Percentiles rank a stretch among this genome's conserved stretches.
phyloP scores from a whole-genome alignment of 2,113 vertebrate species.

The Podocnemis expansa region DNA sequence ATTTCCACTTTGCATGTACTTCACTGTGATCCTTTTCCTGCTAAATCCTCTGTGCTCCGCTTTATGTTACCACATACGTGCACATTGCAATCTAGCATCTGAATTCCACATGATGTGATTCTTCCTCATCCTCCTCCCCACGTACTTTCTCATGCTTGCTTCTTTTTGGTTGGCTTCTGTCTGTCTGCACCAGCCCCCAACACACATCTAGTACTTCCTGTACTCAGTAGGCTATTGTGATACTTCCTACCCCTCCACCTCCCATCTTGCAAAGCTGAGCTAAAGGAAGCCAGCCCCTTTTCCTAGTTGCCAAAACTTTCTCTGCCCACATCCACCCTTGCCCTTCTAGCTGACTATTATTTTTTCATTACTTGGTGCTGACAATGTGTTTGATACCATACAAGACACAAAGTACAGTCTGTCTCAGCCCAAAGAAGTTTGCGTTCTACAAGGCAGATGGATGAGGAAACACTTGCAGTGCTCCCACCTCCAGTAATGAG shows the following conservation, averaged over 20 bases:
- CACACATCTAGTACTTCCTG: neutral
- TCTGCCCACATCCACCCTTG: neutral
- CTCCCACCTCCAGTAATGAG: neutral
- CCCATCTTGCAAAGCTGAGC: neutral
- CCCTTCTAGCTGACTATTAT: conserved; percentile 7
- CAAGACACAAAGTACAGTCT: conserved; percentile 27
- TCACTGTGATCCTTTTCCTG: conserved; percentile 16
- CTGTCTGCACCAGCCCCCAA: neutral
- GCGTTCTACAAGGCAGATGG: neutral
- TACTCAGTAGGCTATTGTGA: neutral
- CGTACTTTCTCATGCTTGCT: neutral
- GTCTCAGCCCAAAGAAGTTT: neutral
- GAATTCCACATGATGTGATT: neutral
- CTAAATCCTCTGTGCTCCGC: conserved; percentile 16
- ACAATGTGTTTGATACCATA: neutral
- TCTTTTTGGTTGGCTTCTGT: neutral
- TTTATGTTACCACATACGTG: neutral
- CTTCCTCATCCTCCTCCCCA: neutral
- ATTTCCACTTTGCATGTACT: neutral
- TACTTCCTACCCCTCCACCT: neutral
- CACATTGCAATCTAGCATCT: too few relatives aligned
- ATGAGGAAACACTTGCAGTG: neutral
- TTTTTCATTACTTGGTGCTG: neutral
- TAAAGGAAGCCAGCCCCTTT: neutral
- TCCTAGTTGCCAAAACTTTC: neutral